phyloP scores from a whole-genome alignment of 2,113 vertebrate species.

The Eptatretus burgeri region DNA sequence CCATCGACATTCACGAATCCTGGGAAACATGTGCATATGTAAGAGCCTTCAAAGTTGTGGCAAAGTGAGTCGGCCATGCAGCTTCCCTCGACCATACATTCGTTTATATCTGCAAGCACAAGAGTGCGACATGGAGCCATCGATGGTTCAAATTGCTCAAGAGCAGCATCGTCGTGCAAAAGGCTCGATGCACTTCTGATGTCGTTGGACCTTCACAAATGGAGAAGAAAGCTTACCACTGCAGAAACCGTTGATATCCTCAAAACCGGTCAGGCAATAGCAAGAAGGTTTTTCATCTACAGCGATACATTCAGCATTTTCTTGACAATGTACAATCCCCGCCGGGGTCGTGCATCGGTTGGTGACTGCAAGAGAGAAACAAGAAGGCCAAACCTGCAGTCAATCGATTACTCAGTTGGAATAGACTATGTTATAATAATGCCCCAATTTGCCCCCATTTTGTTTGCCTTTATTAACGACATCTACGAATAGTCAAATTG shows the following conservation, averaged over 20 bases:
- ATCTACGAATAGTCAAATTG: too few relatives aligned
- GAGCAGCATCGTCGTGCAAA: too few relatives aligned
- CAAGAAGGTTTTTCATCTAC: too few relatives aligned
- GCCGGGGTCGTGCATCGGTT: neutral
- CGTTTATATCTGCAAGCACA: neutral
- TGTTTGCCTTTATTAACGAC: too few relatives aligned
- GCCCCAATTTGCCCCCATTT: too few relatives aligned
- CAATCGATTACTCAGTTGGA: neutral
- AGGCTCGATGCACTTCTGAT: too few relatives aligned
- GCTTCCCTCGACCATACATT: neutral
- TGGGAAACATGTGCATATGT: neutral
- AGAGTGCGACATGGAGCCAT: too few relatives aligned
- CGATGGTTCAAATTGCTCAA: too few relatives aligned
- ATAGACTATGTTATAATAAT: neutral
- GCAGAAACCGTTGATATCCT: too few relatives aligned
- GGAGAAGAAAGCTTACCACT: too few relatives aligned
- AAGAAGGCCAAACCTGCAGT: neutral
- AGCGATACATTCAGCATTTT: neutral
- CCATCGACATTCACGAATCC: neutral
- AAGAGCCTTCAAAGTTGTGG: neutral
- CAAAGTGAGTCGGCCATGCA: neutral
- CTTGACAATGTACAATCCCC: neutral
- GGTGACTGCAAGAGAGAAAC: neutral
- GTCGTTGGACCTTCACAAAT: too few relatives aligned
- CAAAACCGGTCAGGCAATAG: too few relatives aligned